Evolutionary conservation across 2,113 vertebrate genomes (phyloP), one percentile per base, ranked within the genome.

Genomic region (Bos javanicus): DNA sequence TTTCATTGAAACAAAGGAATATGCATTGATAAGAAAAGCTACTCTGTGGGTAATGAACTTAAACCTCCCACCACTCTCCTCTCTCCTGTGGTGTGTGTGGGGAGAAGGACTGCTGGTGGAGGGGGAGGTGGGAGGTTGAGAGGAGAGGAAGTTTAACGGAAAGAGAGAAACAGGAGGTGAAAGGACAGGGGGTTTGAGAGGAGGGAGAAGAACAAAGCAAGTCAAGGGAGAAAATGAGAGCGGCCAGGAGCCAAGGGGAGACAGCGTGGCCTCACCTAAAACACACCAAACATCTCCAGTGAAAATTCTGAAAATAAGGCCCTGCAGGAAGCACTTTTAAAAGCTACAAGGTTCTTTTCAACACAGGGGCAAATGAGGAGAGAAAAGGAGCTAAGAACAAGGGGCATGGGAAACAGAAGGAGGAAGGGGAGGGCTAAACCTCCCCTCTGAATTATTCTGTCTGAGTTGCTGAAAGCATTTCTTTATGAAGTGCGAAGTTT

Each of bases 401-500:
- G 62, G 57, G 13, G 9, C 0, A 0, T 39, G 54, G 54, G 86
- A 54, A 43, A 67, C 39, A 89, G 74, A 90, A 81, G 33, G 86
- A 7, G 57, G 62, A 48, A 16, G 33, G 46, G 52, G 87, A 54
- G 80, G 16, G 81, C 88, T 88, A 83, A 67, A 36, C 46, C 67
- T 82, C 52, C n/a, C 90, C 56, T 67, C 74, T 28, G 30, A n/a
- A 90, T 62, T 85, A 81, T 91, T 39, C 91, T 88, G 64, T 84
- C 56, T 4, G 67, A 85, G 88, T 93, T 87, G 16, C 57, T 80
- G 59, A 67, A 36, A 95, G 67, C 23, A 43, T 78, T 89, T 96
- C 90, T 95, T 94, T 57, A 91, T 78, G 36, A 90, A 94, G 87
- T 81, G 78, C 46, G 39, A 94, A 43, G n/a, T 89, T 86, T 71